A percentile compares a stretch with the other conserved stretches of the same genome.
phyloP scores from a whole-genome alignment of 1,140 invertebrate species.

The Philopotamus ludificatus region DNA sequence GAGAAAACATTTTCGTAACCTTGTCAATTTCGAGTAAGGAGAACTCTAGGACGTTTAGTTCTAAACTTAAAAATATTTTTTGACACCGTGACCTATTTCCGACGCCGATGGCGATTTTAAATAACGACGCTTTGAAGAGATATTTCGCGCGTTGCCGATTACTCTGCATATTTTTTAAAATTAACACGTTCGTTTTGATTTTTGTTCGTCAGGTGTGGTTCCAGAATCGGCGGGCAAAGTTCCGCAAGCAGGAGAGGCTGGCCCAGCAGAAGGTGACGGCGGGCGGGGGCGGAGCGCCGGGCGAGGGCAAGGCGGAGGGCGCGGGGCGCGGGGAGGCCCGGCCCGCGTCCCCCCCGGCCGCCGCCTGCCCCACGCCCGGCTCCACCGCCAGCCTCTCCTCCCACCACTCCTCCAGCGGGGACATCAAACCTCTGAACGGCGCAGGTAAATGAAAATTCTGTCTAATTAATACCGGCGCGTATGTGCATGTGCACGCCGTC shows the following conservation, averaged over 20 bases:
- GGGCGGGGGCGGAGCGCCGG: slow-evolving; percentile 47
- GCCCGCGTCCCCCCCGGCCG: slow-evolving; percentile 44
- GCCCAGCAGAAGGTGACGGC: slow-evolving; percentile 71
- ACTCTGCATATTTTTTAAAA: background rate
- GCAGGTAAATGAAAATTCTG: slow-evolving; percentile 49
- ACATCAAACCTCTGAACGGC: slow-evolving; percentile 53
- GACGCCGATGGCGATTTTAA: background rate
- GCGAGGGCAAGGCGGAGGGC: slow-evolving; percentile 46
- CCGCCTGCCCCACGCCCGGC: slow-evolving; percentile 47
- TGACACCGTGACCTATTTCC: background rate
- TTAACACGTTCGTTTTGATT: background rate
- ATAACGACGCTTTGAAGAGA: background rate
- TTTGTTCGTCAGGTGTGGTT: slow-evolving; percentile 81
- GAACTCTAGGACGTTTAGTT: too few relatives aligned
- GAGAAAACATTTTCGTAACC: too few relatives aligned
- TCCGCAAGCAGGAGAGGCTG: slow-evolving; percentile 86
- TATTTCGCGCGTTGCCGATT: background rate
- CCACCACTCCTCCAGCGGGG: slow-evolving; percentile 53
- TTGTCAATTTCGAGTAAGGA: too few relatives aligned
- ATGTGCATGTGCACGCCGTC: too few relatives aligned
- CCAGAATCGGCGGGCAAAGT: slow-evolving; percentile 89
- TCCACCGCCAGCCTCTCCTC: slow-evolving; percentile 49
- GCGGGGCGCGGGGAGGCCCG: slow-evolving; percentile 47
- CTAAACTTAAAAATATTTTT: too few relatives aligned
- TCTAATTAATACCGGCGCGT: too few relatives aligned